Percentiles rank a stretch among this genome's conserved stretches.
Conservation (phyloP, 2,888 invertebrate genomes). For the Gnatocerus cornutus region DNA sequence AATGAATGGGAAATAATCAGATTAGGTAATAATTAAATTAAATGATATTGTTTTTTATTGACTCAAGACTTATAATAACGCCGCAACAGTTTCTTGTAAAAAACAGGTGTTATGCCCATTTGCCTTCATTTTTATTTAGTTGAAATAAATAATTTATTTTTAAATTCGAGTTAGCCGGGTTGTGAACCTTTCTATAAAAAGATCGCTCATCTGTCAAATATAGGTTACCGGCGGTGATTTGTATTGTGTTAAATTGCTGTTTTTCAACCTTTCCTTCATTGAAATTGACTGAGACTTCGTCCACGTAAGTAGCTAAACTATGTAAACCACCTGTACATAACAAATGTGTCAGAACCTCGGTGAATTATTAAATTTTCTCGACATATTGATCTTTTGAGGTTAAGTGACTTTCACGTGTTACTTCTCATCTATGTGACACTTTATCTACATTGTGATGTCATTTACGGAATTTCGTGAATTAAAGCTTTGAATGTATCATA, state of each 20-base stretch:
- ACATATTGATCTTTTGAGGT: conserved; percentile 37
- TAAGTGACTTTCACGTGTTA: conserved; percentile 34
- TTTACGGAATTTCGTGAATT: neutral
- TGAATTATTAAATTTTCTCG: neutral
- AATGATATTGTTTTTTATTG: too few species aligned
- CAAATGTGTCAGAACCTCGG: neutral
- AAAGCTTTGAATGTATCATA: neutral
- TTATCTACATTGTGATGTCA: neutral
- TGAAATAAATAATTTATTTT: too few species aligned
- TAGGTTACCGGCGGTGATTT: conserved; percentile 41
- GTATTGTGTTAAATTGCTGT: conserved; percentile 17
- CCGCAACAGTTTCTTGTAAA: too few species aligned
- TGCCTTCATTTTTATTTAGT: too few species aligned
- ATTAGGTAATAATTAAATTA: too few species aligned
- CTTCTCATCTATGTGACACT: neutral
- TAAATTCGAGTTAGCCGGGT: conserved; percentile 18
- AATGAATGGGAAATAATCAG: too few species aligned
- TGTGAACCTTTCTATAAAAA: conserved; percentile 27
- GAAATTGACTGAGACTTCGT: neutral
- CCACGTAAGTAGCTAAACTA: conserved; percentile 11
- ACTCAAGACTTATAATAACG: too few species aligned
- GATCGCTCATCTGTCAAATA: conserved; percentile 40
- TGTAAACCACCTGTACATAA: neutral
- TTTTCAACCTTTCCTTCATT: conserved; percentile 6
- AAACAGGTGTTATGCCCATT: too few species aligned